phyloP scores from a whole-genome alignment of 2,797 vertebrate genomes.

The Falco cherrug region DNA sequence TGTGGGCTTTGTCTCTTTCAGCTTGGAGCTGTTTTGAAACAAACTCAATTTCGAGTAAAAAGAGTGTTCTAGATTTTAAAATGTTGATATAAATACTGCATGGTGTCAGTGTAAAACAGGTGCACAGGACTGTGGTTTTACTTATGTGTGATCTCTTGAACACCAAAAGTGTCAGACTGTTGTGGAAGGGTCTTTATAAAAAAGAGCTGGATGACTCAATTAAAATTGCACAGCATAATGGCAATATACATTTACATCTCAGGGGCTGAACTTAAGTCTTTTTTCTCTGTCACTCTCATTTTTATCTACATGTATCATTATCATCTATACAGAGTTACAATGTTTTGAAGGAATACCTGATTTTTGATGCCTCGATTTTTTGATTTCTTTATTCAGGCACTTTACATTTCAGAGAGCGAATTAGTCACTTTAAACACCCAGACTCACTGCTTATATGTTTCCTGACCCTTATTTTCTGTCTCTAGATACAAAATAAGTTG shows the following conservation, averaged over 20 bases:
- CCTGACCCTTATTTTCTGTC: background rate
- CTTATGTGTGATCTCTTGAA: background rate
- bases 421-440: background rate
- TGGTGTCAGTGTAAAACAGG: background rate
- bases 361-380: background rate
- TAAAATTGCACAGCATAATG: background rate
- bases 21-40: background rate
- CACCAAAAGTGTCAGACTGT: background rate
- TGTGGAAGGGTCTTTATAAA: background rate
- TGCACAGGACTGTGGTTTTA: background rate
- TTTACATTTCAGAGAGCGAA: background rate
- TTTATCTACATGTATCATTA: background rate
- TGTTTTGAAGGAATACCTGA: background rate
- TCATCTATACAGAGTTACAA: background rate
- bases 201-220: background rate
- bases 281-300: background rate
- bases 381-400: background rate
- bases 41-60: background rate
- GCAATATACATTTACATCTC: background rate
- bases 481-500: background rate
- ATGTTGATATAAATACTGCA: background rate
- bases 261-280: background rate
- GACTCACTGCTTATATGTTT: background rate
- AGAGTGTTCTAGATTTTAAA: background rate
- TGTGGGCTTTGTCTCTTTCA: background rate